Percentiles rank a stretch among this genome's conserved stretches.
Conservation (phyloP, 2,797 vertebrate species). For the Protonibea diacanthus region DNA sequence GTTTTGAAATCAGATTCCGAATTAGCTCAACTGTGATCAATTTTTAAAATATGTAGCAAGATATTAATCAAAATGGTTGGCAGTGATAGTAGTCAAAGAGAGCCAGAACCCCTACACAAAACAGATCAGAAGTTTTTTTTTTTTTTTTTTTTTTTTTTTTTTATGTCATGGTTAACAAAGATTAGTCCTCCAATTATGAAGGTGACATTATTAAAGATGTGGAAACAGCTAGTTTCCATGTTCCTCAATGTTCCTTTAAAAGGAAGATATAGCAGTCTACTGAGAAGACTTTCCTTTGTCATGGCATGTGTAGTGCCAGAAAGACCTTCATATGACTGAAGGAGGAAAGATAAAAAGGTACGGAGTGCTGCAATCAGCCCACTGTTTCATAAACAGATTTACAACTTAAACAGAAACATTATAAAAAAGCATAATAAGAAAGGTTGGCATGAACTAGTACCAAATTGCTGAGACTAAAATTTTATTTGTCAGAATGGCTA, state of each 20-base stretch:
- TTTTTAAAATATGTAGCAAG: background rate
- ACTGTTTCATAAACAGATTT: slow-evolving; percentile 51
- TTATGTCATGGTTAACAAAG: background rate
- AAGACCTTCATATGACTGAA: slow-evolving; percentile 39
- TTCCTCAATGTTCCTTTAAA: slow-evolving; percentile 23
- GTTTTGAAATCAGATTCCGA: slow-evolving; percentile 13
- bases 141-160: too few species aligned
- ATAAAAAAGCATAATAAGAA: slow-evolving; percentile 10
- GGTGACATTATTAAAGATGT: slow-evolving; percentile 36
- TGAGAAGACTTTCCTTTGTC: background rate
- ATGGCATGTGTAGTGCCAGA: slow-evolving; percentile 33
- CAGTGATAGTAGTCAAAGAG: too few species aligned
- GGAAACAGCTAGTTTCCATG: slow-evolving; percentile 16
- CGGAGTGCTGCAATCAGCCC: slow-evolving; percentile 33
- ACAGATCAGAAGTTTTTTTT: background rate
- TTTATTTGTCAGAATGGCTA: slow-evolving; percentile 1
- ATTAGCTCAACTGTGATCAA: slow-evolving; percentile 13
- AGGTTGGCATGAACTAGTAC: slow-evolving; percentile 17
- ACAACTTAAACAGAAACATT: slow-evolving; percentile 32
- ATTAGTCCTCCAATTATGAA: slow-evolving; percentile 20
- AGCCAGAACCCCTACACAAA: background rate
- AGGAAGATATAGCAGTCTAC: slow-evolving; percentile 7
- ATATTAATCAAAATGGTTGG: slow-evolving; percentile 5
- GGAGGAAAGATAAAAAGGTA: slow-evolving; percentile 45
- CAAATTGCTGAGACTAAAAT: slow-evolving; percentile 17